Evolutionary conservation across 2,888 invertebrate species (phyloP), one percentile per base, ranked within the genome.

Genomic region (Leptopilina drosophilae): DNA sequence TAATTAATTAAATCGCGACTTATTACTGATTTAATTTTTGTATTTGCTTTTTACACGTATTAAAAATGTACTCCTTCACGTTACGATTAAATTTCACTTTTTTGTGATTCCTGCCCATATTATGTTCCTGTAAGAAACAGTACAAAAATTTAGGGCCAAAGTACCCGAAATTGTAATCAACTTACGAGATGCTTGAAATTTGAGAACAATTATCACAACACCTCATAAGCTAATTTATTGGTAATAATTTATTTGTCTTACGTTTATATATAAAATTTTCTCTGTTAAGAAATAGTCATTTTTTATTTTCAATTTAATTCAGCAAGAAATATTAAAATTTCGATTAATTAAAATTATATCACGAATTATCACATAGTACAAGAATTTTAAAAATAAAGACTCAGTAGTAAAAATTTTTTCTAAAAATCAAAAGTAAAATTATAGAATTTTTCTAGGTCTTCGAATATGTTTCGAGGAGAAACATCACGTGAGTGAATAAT

Each of bases 1-100:
- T 91, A 91, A 89, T 90, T 91, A 90, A 88, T 87, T 84, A 87
- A 84, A 87, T 87, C 86, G 89, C 87, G 86, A 90, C 90, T 89
- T 89, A 89, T 89, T 88, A 89, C 87, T 87, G 87, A 87, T 82
- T 85, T 88, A 82, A 84, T 87, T 85, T 85, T 85, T 89, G 89
- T 90, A 90, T 83, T 86, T 85, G 86, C 85, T 85, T 85, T 85
- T 69, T 69, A 65, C 62, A 78, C 62, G 20, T 20, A 78, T 77
- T 11, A 66, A 80, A 69, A 69, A 26, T 80, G 85, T 84, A 81
- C 87, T 84, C 84, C 83, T 80, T 84, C 77, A 77, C 64, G 76
- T 77, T 64, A 77, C 78, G 66, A 82, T 82, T 82, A 81, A 83
- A 80, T 69, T 76, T 78, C 42, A 42, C 42, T 33, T 84, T 81